These are phyloP conservation scores for Caenorhabditis sp. DNA, from an alignment of 2,888 invertebrate species.

Conservation along the genomic window DNA sequence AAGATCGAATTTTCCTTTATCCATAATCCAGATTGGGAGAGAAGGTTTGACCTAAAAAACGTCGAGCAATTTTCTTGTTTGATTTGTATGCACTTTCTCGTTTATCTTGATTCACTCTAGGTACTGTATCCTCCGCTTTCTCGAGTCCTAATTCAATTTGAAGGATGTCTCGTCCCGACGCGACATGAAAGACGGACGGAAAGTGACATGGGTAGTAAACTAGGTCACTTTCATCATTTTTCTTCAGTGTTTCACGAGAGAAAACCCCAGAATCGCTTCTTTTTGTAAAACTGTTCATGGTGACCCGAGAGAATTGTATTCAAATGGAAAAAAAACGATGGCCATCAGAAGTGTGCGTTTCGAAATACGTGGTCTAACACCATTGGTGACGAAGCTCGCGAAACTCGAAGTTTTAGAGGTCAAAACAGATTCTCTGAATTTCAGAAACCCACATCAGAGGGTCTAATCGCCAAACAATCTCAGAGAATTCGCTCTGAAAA, in stretches of 20 bases:
- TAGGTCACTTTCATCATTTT: slow-evolving; percentile 51
- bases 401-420: too few relatives aligned
- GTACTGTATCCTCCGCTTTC: background rate
- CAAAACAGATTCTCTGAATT: too few relatives aligned
- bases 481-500: background rate
- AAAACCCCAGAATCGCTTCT: slow-evolving; percentile 9
- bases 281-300: slow-evolving; percentile 32
- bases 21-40: too few relatives aligned
- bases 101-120: too few relatives aligned
- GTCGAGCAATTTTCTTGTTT: too few relatives aligned
- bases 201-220: slow-evolving; percentile 42
- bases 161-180: background rate
- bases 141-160: background rate
- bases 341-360: background rate
- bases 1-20: too few relatives aligned
- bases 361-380: background rate
- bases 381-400: too few relatives aligned
- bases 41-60: too few relatives aligned
- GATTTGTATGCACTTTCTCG: too few relatives aligned
- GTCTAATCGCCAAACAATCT: too few relatives aligned
- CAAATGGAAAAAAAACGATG: slow-evolving; percentile 8
- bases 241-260: slow-evolving; percentile 6
- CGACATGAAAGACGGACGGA: background rate
- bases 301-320: background rate
- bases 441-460: too few relatives aligned